These are phyloP conservation scores for Pardosa pseudoannulata DNA, from an alignment of 2,888 invertebrate species.

Conservation along the genomic window DNA sequence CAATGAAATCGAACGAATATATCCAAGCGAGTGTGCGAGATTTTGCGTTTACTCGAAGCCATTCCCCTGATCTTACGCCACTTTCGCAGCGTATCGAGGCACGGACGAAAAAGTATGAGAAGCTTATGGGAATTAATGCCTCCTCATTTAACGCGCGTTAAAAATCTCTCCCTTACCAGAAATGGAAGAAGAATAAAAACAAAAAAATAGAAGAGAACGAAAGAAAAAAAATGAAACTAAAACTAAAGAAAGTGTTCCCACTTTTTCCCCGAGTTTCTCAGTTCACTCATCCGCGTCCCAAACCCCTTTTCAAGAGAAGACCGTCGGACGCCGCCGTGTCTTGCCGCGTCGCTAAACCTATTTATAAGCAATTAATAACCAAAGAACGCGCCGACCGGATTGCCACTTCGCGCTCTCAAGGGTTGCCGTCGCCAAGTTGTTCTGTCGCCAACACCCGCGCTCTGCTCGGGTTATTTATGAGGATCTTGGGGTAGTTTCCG, in stretches of 20 bases:
- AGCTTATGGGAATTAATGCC: neutral
- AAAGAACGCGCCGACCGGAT: constrained; percentile 46
- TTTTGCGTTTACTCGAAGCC: no score
- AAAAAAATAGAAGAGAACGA: neutral
- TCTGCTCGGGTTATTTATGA: neutral
- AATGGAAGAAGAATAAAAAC: neutral
- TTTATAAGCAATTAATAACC: constrained; percentile 69
- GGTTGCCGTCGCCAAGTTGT: neutral
- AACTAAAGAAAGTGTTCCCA: neutral
- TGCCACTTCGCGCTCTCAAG: constrained; percentile 29
- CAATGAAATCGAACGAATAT: no score
- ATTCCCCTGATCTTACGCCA: neutral
- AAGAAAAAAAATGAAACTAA: neutral
- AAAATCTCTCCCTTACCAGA: neutral
- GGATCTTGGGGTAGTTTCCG: neutral
- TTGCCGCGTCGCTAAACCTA: constrained; percentile 32
- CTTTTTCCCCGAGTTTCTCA: neutral
- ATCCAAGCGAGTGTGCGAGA: no score
- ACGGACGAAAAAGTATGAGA: neutral
- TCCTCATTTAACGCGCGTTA: neutral
- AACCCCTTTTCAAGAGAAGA: neutral
- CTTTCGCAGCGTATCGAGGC: neutral
- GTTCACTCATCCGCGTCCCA: constrained; percentile 1
- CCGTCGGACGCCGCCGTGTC: constrained; percentile 10
- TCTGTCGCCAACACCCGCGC: constrained; percentile 15